phyloP scores from a whole-genome alignment of 2,888 invertebrate species.

The Heliconius ethilla region DNA sequence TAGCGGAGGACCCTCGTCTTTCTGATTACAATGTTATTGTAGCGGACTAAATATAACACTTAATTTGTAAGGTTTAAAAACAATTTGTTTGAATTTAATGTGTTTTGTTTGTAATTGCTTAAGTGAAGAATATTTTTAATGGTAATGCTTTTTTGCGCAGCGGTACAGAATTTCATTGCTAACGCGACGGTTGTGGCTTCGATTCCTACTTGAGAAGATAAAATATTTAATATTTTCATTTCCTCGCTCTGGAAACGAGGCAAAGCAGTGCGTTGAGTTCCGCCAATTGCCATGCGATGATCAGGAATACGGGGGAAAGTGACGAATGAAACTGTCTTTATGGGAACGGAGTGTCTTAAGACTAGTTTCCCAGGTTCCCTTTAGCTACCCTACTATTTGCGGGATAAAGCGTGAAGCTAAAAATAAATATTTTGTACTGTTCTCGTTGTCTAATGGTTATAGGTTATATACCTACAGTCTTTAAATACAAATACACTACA shows the following conservation, averaged over 20 bases:
- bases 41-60: slow-evolving; percentile 44
- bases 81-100: neutral
- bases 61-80: slow-evolving; percentile 9
- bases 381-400: no score
- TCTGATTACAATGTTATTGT: slow-evolving; percentile 46
- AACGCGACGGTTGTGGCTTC: neutral
- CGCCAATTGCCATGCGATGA: neutral
- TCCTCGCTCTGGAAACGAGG: neutral
- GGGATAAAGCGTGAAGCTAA: no score
- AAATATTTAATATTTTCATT: no score
- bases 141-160: neutral
- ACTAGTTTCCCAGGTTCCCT: no score
- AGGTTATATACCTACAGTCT: no score
- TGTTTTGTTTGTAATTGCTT: slow-evolving; percentile 1
- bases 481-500: neutral
- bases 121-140: neutral
- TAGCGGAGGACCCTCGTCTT: slow-evolving; percentile 51
- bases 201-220: no score
- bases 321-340: no score
- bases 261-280: neutral
- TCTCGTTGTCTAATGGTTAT: no score
- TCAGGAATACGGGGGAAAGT: no score
- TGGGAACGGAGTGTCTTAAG: no score
- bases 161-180: neutral
- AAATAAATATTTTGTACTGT: no score